A percentile compares a stretch with the other conserved stretches of the same genome.
phyloP scores from a whole-genome alignment of 2,797 vertebrate species.

The Paramormyrops hopkinsi region DNA sequence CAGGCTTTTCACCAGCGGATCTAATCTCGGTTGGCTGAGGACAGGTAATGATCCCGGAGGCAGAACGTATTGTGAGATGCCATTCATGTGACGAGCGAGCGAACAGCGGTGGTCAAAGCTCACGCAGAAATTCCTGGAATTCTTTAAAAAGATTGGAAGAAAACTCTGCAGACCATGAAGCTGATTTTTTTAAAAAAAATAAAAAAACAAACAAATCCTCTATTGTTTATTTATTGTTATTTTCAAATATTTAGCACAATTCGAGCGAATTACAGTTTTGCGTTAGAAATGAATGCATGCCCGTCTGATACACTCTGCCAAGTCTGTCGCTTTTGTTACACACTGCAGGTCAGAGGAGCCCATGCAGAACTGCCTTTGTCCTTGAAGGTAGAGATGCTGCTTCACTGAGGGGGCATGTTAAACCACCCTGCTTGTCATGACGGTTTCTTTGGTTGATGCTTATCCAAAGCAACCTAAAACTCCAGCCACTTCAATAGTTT shows the following conservation, averaged over 20 bases:
- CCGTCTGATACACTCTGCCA: neutral
- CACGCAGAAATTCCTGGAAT: neutral
- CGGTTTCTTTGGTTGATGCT: neutral
- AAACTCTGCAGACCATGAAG: neutral
- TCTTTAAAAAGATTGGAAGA: neutral
- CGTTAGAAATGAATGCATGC: neutral
- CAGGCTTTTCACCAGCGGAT: neutral
- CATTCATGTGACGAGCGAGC: neutral
- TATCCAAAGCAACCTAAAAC: neutral
- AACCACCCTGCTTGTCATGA: neutral
- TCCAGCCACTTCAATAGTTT: neutral
- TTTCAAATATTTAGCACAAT: conserved; percentile 1
- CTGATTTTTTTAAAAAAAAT: neutral
- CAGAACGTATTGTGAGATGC: neutral
- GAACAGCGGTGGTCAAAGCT: neutral
- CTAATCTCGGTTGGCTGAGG: neutral
- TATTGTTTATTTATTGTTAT: neutral
- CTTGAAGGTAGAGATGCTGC: neutral
- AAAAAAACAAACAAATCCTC: neutral
- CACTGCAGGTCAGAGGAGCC: neutral
- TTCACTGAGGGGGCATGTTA: neutral
- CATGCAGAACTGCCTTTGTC: neutral
- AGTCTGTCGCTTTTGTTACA: neutral
- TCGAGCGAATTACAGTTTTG: neutral
- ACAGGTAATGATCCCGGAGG: neutral